Percentiles rank a stretch among this genome's conserved stretches.
Evolutionary conservation across 2,888 invertebrate genomes (phyloP).

Genomic region (Mesorhabditis spiculigera): DNA sequence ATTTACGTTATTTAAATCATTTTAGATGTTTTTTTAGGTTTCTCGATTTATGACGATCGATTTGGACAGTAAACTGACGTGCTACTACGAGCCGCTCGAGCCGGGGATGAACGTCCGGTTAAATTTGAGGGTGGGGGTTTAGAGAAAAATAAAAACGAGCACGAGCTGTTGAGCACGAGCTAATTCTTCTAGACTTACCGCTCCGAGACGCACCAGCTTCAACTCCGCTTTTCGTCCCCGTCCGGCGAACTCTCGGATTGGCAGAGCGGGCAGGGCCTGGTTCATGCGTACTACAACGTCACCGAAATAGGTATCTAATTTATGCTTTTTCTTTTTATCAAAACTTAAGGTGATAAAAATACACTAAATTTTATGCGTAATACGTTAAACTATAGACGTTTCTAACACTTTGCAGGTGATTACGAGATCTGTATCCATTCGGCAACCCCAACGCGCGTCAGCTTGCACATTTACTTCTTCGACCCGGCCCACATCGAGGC

Average conservation of each 20-base stretch:
- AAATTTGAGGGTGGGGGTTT: background rate
- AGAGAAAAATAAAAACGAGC: background rate
- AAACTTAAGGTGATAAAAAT: no score
- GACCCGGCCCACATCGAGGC: conserved; percentile 17
- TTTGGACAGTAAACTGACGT: background rate
- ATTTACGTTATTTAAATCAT: background rate
- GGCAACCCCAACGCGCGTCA: conserved; percentile 25
- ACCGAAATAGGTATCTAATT: conserved; percentile 27
- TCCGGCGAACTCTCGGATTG: conserved; percentile 33
- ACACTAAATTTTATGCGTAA: background rate
- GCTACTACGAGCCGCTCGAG: conserved; percentile 1
- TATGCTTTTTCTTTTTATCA: background rate
- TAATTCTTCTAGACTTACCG: conserved; percentile 1
- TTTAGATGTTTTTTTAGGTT: background rate
- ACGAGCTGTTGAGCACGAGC: background rate
- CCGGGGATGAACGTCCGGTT: background rate
- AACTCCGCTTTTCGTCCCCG: conserved; percentile 34
- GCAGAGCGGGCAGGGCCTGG: conserved; percentile 30
- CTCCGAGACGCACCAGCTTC: conserved; percentile 18
- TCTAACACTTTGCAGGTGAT: conserved; percentile 20
- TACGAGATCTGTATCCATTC: conserved; percentile 38
- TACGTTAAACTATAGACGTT: background rate
- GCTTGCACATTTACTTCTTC: conserved; percentile 27
- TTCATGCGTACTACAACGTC: conserved; percentile 29
- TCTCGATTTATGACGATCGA: background rate